Conservation (phyloP, 2,888 invertebrate genomes). For the Neoitamus cyanurus region DNA sequence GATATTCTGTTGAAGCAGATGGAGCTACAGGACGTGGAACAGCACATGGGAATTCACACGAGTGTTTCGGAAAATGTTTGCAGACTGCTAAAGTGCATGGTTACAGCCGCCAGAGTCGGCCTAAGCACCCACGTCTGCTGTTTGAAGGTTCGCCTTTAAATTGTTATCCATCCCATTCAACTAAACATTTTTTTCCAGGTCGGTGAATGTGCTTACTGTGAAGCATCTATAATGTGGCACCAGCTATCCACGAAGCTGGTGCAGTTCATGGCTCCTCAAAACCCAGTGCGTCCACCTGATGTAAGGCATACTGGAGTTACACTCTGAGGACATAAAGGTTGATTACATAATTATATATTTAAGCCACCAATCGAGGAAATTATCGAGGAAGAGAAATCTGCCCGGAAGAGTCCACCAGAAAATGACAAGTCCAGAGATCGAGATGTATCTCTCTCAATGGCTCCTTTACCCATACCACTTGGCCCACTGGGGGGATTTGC, state of each 20-base stretch:
- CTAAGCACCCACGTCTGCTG: slow-evolving; percentile 72
- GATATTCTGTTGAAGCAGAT: slow-evolving; percentile 95
- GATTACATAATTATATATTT: neutral
- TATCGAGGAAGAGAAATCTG: slow-evolving; percentile 73
- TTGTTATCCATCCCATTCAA: neutral
- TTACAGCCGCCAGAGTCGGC: slow-evolving; percentile 79
- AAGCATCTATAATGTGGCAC: slow-evolving; percentile 94
- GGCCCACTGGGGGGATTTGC: slow-evolving; percentile 67
- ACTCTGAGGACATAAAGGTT: neutral
- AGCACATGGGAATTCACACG: slow-evolving; percentile 82
- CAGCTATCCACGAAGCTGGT: slow-evolving; percentile 86
- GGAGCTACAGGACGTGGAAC: slow-evolving; percentile 86
- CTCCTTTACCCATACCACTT: slow-evolving; percentile 65
- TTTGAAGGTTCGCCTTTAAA: slow-evolving; percentile 61
- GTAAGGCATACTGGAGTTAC: slow-evolving; percentile 68
- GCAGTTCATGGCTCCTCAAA: slow-evolving; percentile 80
- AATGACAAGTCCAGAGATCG: slow-evolving; percentile 75
- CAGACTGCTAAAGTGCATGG: slow-evolving; percentile 79
- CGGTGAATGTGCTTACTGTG: slow-evolving; percentile 89
- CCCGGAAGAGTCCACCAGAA: slow-evolving; percentile 77
- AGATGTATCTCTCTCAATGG: slow-evolving; percentile 68
- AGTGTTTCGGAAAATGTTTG: slow-evolving; percentile 80
- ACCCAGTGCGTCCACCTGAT: slow-evolving; percentile 80
- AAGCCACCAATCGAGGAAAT: slow-evolving; percentile 76
- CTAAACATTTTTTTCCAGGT: slow-evolving; percentile 56